These are phyloP conservation scores for Drosophila conformis DNA, from an alignment of 2,888 invertebrate species.

Conservation along the genomic window DNA sequence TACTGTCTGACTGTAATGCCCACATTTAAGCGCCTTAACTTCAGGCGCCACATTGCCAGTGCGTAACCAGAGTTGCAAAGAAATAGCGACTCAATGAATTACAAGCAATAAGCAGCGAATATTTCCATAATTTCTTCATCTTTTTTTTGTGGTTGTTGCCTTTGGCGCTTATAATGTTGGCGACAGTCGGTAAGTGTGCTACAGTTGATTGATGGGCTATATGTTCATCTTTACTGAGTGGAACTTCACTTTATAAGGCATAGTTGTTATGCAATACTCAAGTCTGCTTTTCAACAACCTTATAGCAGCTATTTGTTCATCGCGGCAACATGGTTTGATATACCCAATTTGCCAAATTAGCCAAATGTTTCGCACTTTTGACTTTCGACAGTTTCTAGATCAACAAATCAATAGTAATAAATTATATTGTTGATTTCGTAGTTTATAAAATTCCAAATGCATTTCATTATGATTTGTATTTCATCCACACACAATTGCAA, in stretches of 20 bases:
- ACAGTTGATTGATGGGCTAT: slow-evolving; percentile 5
- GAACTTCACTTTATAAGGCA: neutral
- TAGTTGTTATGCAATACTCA: neutral
- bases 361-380: neutral
- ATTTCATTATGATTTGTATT: neutral
- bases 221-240: neutral
- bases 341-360: neutral
- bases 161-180: neutral
- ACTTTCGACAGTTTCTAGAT: neutral
- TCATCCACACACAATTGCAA: neutral
- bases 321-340: neutral
- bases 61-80: slow-evolving; percentile 22
- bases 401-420: neutral
- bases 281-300: neutral
- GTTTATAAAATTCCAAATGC: neutral
- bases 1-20: slow-evolving; percentile 39
- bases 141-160: neutral
- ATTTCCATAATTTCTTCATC: slow-evolving; percentile 30
- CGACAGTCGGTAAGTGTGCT: neutral
- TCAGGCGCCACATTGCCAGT: slow-evolving; percentile 37
- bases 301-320: neutral
- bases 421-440: neutral
- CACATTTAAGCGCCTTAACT: slow-evolving; percentile 64
- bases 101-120: slow-evolving; percentile 33
- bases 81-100: slow-evolving; percentile 53